These are phyloP conservation scores for Todiramphus chloris DNA, from an alignment of 2,113 vertebrate genomes.

Conservation along the genomic window DNA sequence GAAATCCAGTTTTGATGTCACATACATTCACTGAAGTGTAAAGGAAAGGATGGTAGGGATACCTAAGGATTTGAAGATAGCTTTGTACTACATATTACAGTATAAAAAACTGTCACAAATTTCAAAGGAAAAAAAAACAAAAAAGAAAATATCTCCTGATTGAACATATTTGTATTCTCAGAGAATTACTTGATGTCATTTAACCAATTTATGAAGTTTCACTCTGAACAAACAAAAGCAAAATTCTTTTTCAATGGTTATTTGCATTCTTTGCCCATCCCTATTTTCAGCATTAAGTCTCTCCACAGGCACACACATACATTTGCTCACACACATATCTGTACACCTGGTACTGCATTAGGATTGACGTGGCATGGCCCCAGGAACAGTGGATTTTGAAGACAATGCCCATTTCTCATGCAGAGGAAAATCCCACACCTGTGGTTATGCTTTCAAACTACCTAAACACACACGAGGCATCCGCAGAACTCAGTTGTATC, in stretches of 20 bases:
- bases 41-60: neutral
- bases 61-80: neutral
- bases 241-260: neutral
- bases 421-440: conserved; percentile 52
- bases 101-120: neutral
- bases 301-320: neutral
- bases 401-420: conserved; percentile 48
- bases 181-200: neutral
- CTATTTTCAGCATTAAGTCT: neutral
- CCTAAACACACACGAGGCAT: neutral
- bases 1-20: neutral
- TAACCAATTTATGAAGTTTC: neutral
- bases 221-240: neutral
- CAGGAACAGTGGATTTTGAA: conserved; percentile 22
- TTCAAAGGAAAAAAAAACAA: neutral
- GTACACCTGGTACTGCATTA: conserved; percentile 31
- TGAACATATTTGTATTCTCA: neutral
- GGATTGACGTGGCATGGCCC: neutral
- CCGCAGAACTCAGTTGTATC: neutral
- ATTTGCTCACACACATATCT: neutral
- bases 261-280: conserved; percentile 36
- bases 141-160: neutral
- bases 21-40: neutral
- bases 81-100: neutral
- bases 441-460: conserved; percentile 50